phyloP scores from a whole-genome alignment of 2,888 invertebrate species.

The Taphrorychus bicolor region DNA sequence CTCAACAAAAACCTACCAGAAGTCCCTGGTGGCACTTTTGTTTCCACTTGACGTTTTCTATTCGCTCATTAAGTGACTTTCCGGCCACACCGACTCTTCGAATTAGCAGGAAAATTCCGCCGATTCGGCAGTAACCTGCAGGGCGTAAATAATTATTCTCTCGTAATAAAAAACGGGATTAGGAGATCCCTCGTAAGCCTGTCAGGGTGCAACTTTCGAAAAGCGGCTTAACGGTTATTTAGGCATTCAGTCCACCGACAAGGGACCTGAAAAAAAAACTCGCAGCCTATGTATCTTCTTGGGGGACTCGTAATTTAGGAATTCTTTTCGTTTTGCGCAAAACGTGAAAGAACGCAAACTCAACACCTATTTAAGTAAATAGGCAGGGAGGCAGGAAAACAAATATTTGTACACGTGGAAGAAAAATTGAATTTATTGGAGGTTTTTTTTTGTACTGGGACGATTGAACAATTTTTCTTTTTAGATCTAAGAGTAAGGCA shows the following conservation, averaged over 20 bases:
- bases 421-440: slow-evolving; percentile 28
- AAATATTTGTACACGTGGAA: slow-evolving; percentile 34
- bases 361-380: slow-evolving; percentile 36
- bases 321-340: slow-evolving; percentile 32
- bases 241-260: slow-evolving; percentile 35
- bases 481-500: too few species aligned
- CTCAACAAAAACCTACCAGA: too few species aligned
- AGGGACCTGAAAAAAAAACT: slow-evolving; percentile 33
- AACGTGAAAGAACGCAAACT: slow-evolving; percentile 30
- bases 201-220: slow-evolving; percentile 38
- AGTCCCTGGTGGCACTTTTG: too few species aligned
- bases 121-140: slow-evolving; percentile 16
- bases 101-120: not conserved
- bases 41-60: not conserved
- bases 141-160: slow-evolving; percentile 34
- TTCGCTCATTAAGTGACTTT: not conserved
- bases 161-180: slow-evolving; percentile 37
- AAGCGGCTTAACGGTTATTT: slow-evolving; percentile 40
- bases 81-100: too few species aligned
- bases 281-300: slow-evolving; percentile 36
- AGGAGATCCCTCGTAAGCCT: slow-evolving; percentile 26
- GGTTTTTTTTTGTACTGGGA: not conserved
- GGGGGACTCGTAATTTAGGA: slow-evolving; percentile 30
- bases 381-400: slow-evolving; percentile 26
- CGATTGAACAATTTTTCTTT: too few species aligned